phyloP scores from a whole-genome alignment of 2,888 invertebrate species.

The Selenia dentaria region DNA sequence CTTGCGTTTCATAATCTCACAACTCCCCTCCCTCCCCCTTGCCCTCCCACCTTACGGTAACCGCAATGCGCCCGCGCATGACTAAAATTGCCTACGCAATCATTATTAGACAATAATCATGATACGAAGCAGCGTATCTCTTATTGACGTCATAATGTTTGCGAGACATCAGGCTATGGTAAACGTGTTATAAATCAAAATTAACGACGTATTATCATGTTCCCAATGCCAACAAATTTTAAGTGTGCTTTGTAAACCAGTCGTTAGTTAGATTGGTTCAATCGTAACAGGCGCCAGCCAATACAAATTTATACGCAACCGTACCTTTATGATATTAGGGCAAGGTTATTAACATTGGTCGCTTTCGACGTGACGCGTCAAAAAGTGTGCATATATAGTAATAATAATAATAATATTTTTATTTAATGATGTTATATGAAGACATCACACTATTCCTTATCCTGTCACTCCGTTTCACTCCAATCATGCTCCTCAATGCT shows the following conservation, averaged over 20 bases:
- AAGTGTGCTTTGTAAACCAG: conserved; percentile 7
- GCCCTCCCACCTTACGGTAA: conserved; percentile 17
- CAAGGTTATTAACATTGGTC: too few species aligned
- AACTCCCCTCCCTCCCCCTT: conserved; percentile 51
- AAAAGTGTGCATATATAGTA: too few species aligned
- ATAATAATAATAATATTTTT: too few species aligned
- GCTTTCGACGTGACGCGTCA: too few species aligned
- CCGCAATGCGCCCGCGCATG: conserved; percentile 37
- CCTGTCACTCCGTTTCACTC: too few species aligned
- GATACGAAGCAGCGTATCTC: conserved; percentile 19
- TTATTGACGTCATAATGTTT: conserved; percentile 15
- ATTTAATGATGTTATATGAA: too few species aligned
- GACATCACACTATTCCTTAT: too few species aligned
- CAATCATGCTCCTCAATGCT: too few species aligned
- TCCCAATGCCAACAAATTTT: conserved; percentile 6
- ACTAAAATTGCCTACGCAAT: conserved; percentile 36
- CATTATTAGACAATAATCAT: conserved; percentile 37
- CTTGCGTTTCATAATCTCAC: conserved; percentile 53
- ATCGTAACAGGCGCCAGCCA: neutral
- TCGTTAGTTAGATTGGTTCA: neutral
- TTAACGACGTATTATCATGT: conserved; percentile 11
- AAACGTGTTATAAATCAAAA: conserved; percentile 17
- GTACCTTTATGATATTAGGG: too few species aligned
- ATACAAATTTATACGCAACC: too few species aligned
- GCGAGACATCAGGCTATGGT: neutral